phyloP scores from a whole-genome alignment of 1,140 invertebrate species.

The Cryptotermes secundus region DNA sequence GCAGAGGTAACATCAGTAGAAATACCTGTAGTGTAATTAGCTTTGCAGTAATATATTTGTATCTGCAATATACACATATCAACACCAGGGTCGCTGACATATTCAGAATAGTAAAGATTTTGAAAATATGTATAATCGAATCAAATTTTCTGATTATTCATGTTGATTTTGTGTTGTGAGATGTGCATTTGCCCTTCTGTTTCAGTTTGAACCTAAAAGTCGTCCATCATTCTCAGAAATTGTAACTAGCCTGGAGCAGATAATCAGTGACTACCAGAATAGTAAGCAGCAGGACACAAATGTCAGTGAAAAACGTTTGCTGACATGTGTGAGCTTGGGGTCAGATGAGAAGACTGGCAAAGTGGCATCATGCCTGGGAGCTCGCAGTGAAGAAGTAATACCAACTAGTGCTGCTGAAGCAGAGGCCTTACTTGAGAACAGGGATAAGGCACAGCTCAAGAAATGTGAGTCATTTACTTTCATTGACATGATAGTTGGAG shows the following conservation, averaged over 20 bases:
- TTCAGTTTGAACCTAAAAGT: conserved; percentile 79
- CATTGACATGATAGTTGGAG: too few relatives aligned
- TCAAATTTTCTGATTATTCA: too few relatives aligned
- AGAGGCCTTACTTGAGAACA: conserved; percentile 17
- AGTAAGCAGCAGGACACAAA: not conserved
- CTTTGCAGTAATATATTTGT: too few relatives aligned
- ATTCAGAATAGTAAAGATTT: too few relatives aligned
- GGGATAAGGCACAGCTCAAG: not conserved
- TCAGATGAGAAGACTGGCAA: not conserved
- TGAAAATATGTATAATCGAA: too few relatives aligned
- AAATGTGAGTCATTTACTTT: conserved; percentile 23
- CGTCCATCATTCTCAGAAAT: conserved; percentile 82
- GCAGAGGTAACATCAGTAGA: too few relatives aligned
- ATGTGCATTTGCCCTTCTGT: not conserved
- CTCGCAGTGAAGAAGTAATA: conserved; percentile 38
- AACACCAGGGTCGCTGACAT: too few relatives aligned
- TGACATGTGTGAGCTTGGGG: conserved; percentile 44
- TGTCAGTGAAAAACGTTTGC: conserved; percentile 41
- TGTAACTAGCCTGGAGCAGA: conserved; percentile 60
- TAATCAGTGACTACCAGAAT: conserved; percentile 50
- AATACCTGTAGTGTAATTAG: too few relatives aligned
- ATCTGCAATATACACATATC: too few relatives aligned
- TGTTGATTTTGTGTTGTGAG: too few relatives aligned
- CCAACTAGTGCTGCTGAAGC: conserved; percentile 20
- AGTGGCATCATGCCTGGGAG: conserved; percentile 49